Percentiles rank a stretch among this genome's conserved stretches.
Evolutionary conservation across 2,797 vertebrate genomes (phyloP).

Genomic region (Micromesistius poutassou): DNA sequence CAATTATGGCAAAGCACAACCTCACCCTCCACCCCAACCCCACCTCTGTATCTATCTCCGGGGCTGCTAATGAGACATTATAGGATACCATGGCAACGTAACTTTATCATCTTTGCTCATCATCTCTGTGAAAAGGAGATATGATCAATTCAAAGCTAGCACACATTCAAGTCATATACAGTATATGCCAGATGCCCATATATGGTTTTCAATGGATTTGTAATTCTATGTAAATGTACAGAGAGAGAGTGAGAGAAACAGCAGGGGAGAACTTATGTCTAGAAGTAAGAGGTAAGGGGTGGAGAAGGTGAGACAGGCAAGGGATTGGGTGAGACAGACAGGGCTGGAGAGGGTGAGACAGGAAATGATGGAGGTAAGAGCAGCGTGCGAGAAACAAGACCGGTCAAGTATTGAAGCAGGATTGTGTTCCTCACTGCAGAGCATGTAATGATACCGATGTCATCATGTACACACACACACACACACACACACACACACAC

Average conservation of each 20-base stretch:
- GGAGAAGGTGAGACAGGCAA: not conserved
- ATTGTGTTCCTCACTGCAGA: too few species aligned
- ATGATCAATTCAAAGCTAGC: not conserved
- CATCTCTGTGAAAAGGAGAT: not conserved
- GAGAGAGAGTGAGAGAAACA: not conserved
- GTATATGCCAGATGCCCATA: not conserved
- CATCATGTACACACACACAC: not conserved
- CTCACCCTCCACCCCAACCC: not conserved
- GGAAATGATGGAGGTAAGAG: not conserved
- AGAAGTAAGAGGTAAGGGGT: not conserved
- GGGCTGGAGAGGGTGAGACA: not conserved
- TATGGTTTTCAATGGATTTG: not conserved
- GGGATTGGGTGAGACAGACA: too few species aligned
- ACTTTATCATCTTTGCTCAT: not conserved
- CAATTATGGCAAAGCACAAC: slow-evolving; percentile 52
- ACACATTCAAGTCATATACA: not conserved
- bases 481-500: slow-evolving; percentile 3
- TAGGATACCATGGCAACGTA: not conserved
- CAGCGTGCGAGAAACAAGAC: too few species aligned
- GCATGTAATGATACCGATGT: too few species aligned
- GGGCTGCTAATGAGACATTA: not conserved
- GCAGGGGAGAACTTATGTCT: too few species aligned
- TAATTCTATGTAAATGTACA: not conserved
- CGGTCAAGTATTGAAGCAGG: too few species aligned
- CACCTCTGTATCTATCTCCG: not conserved